Evolutionary conservation across 2,888 invertebrate genomes (phyloP), one percentile per base, ranked within the genome.

Genomic region (Chaetoderma sp.): DNA sequence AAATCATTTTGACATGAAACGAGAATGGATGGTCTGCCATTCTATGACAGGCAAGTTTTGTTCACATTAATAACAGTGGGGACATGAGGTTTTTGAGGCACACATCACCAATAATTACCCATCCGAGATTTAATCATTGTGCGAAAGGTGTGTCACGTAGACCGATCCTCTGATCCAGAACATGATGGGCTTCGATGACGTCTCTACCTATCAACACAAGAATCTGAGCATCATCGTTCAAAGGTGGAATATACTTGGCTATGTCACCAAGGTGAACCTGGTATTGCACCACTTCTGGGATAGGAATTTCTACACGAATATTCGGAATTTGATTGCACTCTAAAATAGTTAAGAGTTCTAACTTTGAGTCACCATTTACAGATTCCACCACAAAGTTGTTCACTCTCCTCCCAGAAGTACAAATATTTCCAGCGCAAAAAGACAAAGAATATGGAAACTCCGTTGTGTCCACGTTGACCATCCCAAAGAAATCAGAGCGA

Each of bases 251-350:
- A n/a, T 36, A n/a, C 16, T 13, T 16, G n/a, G 30, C 52, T 8
- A 62, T 59, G 18, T 62, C 59, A 18, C 23, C 30, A 3, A 66
- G 47, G n/a, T n/a, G n/a, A n/a, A n/a, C n/a, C n/a, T n/a, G n/a
- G n/a, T n/a, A n/a, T n/a, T n/a, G n/a, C n/a, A n/a, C 66, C 42
- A 72, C 54, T 27, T 58, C 60, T 33, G 66, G 68, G 10, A 64
- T 64, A 16, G 68, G 71, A 36, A 71, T 69, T 39, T 71, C 71
- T 4, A 55, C 39, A 16, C 65, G 36, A 21, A 52, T 64, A 28
- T 62, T 55, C 3, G 69, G 71, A 18, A 69, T 71, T 21, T 71
- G 18, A n/a, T 56, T 28, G 28, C 71, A 71, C 39, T 71, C 69
- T 18, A 62, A 60, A 3, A 69, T 25, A n/a, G 45, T 49, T n/a